phyloP scores from a whole-genome alignment of 2,888 invertebrate species.

The Cephus pulcher region DNA sequence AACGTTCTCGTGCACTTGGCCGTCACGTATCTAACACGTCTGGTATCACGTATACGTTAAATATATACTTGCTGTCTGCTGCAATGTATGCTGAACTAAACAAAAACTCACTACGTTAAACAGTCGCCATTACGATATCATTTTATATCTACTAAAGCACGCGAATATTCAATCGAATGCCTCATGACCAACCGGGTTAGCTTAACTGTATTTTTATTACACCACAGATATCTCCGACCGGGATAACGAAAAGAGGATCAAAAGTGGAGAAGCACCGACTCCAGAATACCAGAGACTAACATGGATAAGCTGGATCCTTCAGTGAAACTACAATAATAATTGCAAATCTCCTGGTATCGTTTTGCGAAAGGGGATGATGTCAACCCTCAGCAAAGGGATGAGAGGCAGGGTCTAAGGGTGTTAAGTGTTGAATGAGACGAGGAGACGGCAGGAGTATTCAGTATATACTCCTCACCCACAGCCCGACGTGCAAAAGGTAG shows the following conservation, averaged over 20 bases:
- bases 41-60: background rate
- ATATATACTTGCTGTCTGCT: background rate
- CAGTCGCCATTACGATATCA: background rate
- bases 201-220: background rate
- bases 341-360: background rate
- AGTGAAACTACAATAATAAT: background rate
- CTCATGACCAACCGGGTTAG: background rate
- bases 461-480: background rate
- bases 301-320: background rate
- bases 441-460: background rate
- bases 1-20: background rate
- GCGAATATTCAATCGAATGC: background rate
- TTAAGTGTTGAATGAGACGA: background rate
- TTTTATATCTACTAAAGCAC: background rate
- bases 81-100: background rate
- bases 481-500: background rate
- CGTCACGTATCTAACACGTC: background rate
- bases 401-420: background rate
- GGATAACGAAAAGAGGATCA: background rate
- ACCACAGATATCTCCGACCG: background rate
- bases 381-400: background rate
- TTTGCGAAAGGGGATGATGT: background rate
- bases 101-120: background rate
- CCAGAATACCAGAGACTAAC: background rate
- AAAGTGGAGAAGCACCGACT: background rate